Evolutionary conservation across 2,113 vertebrate species (phyloP).

Genomic region (Caranx melampygus): DNA sequence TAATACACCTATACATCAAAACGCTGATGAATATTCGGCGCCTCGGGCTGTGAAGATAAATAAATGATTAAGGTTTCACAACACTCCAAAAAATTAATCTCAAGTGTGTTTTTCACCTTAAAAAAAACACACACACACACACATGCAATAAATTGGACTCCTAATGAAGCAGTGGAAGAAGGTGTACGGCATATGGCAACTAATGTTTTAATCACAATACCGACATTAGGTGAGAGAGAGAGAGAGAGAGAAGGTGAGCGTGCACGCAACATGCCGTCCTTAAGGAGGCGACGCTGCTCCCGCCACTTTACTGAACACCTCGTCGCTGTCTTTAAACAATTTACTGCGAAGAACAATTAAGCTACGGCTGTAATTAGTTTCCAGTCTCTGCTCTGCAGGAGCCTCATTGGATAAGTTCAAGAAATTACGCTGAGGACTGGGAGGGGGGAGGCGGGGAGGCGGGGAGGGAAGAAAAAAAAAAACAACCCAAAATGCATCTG

Average conservation of each 20-base stretch:
- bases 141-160: constrained; percentile 46
- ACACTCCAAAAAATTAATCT: constrained; percentile 60
- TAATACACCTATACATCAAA: constrained; percentile 75
- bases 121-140: not conserved
- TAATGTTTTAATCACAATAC: constrained; percentile 43
- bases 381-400: not conserved
- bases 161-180: constrained; percentile 53
- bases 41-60: constrained; percentile 69
- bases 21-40: constrained; percentile 67
- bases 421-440: not conserved
- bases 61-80: constrained; percentile 72
- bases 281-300: not conserved
- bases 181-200: constrained; percentile 42
- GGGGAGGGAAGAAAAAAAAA: not conserved
- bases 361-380: not conserved
- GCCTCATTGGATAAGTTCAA: not conserved
- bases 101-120: constrained; percentile 58
- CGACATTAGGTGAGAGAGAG: not conserved
- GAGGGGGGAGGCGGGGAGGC: not conserved
- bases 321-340: not conserved
- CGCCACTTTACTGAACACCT: not conserved
- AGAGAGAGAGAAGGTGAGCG: not conserved
- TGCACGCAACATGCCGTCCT: not conserved
- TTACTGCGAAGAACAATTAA: not conserved
- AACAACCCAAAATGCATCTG: not conserved